Conservation (phyloP, 2,797 vertebrate species). For the Sparus aurata region DNA sequence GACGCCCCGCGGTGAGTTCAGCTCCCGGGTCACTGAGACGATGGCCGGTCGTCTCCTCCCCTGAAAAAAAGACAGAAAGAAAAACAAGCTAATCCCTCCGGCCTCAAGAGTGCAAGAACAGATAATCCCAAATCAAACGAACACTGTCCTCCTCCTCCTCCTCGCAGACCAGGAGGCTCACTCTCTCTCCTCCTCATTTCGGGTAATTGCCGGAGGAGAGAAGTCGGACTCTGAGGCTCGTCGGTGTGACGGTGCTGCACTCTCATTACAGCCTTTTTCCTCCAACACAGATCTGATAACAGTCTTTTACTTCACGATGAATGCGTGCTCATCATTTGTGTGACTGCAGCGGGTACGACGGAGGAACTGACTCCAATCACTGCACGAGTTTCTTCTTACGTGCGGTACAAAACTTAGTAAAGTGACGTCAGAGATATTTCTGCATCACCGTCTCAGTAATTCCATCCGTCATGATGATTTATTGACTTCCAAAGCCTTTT, state of each 20-base stretch:
- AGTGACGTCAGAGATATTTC: too few species aligned
- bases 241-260: not conserved
- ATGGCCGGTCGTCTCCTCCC: too few species aligned
- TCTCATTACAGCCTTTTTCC: not conserved
- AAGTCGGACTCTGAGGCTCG: not conserved
- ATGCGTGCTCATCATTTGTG: not conserved
- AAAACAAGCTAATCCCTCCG: slow-evolving; percentile 42
- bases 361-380: too few species aligned
- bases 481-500: too few species aligned
- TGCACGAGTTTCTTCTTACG: too few species aligned
- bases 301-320: not conserved
- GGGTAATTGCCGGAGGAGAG: slow-evolving; percentile 8
- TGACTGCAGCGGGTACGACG: not conserved
- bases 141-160: slow-evolving; percentile 4
- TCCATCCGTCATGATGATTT: too few species aligned
- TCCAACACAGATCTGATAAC: not conserved
- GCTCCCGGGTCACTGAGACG: slow-evolving; percentile 16
- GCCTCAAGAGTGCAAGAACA: slow-evolving; percentile 23
- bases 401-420: too few species aligned
- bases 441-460: too few species aligned
- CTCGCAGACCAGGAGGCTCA: not conserved
- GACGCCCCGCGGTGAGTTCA: slow-evolving; percentile 1
- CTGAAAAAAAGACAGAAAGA: not conserved
- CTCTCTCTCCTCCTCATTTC: slow-evolving; percentile 1
- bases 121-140: slow-evolving; percentile 64